phyloP scores from a whole-genome alignment of 1,140 invertebrate species.

The Charaxes varanes region DNA sequence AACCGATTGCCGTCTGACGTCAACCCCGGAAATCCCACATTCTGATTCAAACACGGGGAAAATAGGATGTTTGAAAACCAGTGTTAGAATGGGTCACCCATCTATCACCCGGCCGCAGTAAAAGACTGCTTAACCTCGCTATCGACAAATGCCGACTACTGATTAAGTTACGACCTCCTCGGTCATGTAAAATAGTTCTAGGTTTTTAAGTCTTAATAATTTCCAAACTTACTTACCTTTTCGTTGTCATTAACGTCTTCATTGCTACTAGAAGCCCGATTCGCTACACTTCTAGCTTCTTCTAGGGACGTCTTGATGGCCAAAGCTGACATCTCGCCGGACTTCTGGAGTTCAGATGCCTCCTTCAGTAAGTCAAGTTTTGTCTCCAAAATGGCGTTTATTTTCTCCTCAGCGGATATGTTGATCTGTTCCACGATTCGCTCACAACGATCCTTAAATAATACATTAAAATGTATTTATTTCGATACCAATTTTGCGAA shows the following conservation, averaged over 20 bases:
- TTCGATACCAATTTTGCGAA: conserved; percentile 3
- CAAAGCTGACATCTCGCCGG: conserved; percentile 46
- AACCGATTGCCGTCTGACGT: too few relatives aligned
- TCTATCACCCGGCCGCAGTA: too few relatives aligned
- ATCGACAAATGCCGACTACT: too few relatives aligned
- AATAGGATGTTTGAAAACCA: too few relatives aligned
- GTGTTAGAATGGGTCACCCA: too few relatives aligned
- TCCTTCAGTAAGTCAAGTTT: conserved; percentile 50
- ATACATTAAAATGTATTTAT: neutral
- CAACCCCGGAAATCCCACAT: too few relatives aligned
- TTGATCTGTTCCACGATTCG: conserved; percentile 68
- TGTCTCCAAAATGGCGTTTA: conserved; percentile 54
- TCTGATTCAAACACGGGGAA: too few relatives aligned
- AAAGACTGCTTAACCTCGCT: too few relatives aligned
- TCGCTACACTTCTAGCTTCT: conserved; percentile 48
- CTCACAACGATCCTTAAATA: conserved; percentile 61
- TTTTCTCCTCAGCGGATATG: conserved; percentile 62
- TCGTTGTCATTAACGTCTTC: conserved; percentile 31
- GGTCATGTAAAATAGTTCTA: neutral
- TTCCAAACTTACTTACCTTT: conserved; percentile 31
- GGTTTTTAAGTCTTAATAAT: neutral
- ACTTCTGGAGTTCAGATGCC: conserved; percentile 44
- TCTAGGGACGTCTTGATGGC: conserved; percentile 50
- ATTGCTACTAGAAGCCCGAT: conserved; percentile 38
- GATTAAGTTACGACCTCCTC: too few relatives aligned